A percentile compares a stretch with the other conserved stretches of the same genome.
Evolutionary conservation across 2,113 vertebrate species (phyloP).

Genomic region (Pontoporia blainvillei): DNA sequence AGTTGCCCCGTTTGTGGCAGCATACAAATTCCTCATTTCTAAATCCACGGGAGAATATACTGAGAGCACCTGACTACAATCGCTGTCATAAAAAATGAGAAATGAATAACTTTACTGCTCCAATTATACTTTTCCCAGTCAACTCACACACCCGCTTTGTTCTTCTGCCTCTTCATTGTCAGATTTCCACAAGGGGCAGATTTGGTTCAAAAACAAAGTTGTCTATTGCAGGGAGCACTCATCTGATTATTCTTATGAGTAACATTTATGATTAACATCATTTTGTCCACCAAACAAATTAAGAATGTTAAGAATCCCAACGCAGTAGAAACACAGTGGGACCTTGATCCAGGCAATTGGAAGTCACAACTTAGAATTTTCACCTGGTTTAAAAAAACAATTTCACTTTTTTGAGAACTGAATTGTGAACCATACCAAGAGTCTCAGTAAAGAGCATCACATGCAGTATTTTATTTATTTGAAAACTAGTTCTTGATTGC

Average conservation of each 20-base stretch:
- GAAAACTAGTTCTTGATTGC: background rate
- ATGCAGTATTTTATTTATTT: background rate
- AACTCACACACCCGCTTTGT: background rate
- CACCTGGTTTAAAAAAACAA: background rate
- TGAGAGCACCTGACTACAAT: background rate
- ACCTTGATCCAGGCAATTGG: background rate
- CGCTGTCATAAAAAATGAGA: background rate
- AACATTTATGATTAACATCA: background rate
- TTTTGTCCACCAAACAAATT: background rate
- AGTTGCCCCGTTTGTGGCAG: rapidly evolving
- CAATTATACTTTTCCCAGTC: background rate
- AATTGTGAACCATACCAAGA: background rate
- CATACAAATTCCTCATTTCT: background rate
- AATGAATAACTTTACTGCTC: background rate
- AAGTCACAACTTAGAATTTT: background rate
- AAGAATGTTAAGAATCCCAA: background rate
- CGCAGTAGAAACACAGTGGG: background rate
- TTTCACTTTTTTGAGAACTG: background rate
- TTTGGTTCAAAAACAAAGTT: background rate
- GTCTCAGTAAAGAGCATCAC: background rate
- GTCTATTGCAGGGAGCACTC: background rate
- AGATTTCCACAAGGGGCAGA: background rate
- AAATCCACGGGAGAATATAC: rapidly evolving
- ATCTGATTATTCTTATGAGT: background rate
- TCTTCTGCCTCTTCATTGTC: background rate